Evolutionary conservation across 2,797 vertebrate genomes (phyloP).

Genomic region (Melanotaenia nigrans): DNA sequence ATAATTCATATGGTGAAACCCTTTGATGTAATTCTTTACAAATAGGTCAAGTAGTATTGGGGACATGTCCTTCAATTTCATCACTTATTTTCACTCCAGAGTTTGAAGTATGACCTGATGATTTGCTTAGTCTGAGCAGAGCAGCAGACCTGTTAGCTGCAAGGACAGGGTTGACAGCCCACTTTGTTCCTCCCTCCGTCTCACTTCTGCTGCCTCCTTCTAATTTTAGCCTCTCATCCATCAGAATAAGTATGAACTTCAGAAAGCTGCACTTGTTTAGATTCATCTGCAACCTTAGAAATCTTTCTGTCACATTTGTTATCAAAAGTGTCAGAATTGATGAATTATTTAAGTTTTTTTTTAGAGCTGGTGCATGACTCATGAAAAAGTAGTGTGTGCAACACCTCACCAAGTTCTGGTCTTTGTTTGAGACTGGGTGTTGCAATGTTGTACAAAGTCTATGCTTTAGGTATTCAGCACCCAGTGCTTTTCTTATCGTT

Average conservation of each 20-base stretch:
- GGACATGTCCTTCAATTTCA: slow-evolving; percentile 4
- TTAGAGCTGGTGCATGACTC: slow-evolving; percentile 4
- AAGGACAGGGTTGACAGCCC: slow-evolving; percentile 21
- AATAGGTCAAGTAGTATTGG: slow-evolving; percentile 1
- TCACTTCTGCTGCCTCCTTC: slow-evolving; percentile 27
- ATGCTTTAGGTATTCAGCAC: slow-evolving; percentile 11
- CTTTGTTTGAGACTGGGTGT: slow-evolving; percentile 36
- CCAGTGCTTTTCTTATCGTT: slow-evolving; percentile 20
- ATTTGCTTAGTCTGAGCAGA: slow-evolving; percentile 21
- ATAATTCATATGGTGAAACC: neutral
- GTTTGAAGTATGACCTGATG: slow-evolving; percentile 38
- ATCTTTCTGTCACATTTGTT: neutral
- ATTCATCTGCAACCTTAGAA: slow-evolving; percentile 25
- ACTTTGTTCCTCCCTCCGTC: slow-evolving; percentile 42
- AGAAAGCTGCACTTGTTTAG: slow-evolving; percentile 23
- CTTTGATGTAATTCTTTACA: neutral
- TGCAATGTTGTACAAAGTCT: slow-evolving; percentile 30
- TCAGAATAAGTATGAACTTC: slow-evolving; percentile 17
- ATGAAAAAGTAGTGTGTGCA: slow-evolving; percentile 32
- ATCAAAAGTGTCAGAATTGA: slow-evolving; percentile 6
- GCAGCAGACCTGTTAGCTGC: slow-evolving; percentile 19
- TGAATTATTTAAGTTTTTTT: neutral
- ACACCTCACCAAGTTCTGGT: slow-evolving; percentile 3
- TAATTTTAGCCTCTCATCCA: slow-evolving; percentile 47
- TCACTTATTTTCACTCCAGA: slow-evolving; percentile 10